Evolutionary conservation across 2,888 invertebrate genomes (phyloP).

Genomic region (Heteropelma amictum): DNA sequence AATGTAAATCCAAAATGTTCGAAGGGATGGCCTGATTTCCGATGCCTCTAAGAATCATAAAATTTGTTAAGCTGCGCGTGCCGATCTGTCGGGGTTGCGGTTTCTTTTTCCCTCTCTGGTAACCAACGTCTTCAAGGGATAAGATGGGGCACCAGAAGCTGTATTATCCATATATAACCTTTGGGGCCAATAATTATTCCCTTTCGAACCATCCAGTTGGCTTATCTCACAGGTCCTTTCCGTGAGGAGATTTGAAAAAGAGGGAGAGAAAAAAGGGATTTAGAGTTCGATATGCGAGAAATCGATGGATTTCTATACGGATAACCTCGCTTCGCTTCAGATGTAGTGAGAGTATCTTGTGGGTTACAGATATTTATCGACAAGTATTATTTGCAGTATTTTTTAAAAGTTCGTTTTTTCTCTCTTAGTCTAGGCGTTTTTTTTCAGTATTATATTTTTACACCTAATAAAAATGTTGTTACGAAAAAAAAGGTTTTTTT

Average conservation of each 20-base stretch:
- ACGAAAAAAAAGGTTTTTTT: too few species aligned
- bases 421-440: too few species aligned
- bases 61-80: conserved; percentile 8
- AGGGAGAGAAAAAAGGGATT: neutral
- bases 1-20: neutral
- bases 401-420: too few species aligned
- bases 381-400: too few species aligned
- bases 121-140: conserved; percentile 8
- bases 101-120: too few species aligned
- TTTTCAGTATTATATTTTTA: too few species aligned
- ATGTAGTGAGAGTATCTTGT: neutral
- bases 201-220: neutral
- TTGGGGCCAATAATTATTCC: conserved; percentile 35
- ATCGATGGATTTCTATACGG: conserved; percentile 25
- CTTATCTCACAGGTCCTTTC: conserved; percentile 22
- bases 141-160: neutral
- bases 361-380: too few species aligned
- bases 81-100: conserved; percentile 1
- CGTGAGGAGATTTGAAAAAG: neutral
- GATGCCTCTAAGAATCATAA: neutral
- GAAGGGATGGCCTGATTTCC: neutral
- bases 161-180: neutral
- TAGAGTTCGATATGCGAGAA: neutral
- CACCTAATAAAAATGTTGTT: too few species aligned
- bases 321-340: conserved; percentile 1